Conservation (phyloP, 2,113 vertebrate genomes). For the Sebastes fasciatus region DNA sequence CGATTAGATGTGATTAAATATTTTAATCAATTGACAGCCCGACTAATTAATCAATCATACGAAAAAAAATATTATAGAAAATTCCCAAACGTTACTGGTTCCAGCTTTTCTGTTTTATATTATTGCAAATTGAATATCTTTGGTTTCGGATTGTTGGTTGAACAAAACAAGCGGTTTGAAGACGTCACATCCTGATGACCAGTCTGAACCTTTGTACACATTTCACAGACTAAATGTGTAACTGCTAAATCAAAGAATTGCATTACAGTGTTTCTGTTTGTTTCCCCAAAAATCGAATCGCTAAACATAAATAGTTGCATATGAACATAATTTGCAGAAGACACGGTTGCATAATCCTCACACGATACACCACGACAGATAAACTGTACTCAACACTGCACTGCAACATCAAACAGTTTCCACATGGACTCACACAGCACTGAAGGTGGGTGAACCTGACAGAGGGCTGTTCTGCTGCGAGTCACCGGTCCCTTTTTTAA, state of each 20-base stretch:
- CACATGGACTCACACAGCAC: constrained; percentile 15
- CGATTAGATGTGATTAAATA: too few species aligned
- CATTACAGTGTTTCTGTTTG: background rate
- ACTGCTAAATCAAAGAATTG: background rate
- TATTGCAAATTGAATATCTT: background rate
- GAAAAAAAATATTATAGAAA: background rate
- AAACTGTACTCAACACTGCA: constrained; percentile 21
- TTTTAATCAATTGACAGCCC: background rate
- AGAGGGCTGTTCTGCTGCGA: constrained; percentile 39
- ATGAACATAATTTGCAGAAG: constrained; percentile 57
- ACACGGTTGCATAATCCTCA: constrained; percentile 37
- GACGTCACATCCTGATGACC: background rate
- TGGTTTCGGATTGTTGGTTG: constrained; percentile 6
- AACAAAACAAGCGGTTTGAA: background rate
- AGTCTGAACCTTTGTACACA: background rate
- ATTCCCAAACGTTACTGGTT: background rate
- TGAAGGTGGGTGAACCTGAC: constrained; percentile 14
- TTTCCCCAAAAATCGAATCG: constrained; percentile 6
- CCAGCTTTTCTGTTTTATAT: background rate
- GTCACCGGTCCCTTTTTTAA: constrained; percentile 51
- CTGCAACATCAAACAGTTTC: background rate
- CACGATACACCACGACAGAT: constrained; percentile 38
- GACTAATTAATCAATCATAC: background rate
- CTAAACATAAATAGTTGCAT: constrained; percentile 24
- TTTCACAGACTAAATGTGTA: constrained; percentile 5